These are phyloP conservation scores for Augiades crinisus DNA, from an alignment of 2,888 invertebrate species.

Conservation along the genomic window DNA sequence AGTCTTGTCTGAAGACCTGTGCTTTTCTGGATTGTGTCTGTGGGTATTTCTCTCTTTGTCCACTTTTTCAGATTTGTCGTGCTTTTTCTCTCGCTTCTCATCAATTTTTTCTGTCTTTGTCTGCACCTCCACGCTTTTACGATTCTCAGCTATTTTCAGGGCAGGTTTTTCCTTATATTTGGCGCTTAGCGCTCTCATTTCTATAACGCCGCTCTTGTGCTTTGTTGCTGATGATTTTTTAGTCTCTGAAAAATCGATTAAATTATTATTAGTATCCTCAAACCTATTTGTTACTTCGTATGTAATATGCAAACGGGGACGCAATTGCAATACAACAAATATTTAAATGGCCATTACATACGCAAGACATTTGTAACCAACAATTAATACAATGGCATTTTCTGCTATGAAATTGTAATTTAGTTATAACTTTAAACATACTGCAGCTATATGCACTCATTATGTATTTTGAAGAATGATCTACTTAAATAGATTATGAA, in stretches of 20 bases:
- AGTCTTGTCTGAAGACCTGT: conserved; percentile 30
- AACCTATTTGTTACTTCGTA: too few relatives aligned
- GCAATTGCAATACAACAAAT: too few relatives aligned
- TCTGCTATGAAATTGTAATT: too few relatives aligned
- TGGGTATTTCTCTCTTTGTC: conserved; percentile 36
- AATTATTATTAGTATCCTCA: neutral
- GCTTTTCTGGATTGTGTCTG: conserved; percentile 47
- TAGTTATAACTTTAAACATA: too few relatives aligned
- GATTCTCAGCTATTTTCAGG: conserved; percentile 52
- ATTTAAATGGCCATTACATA: too few relatives aligned
- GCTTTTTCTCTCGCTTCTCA: conserved; percentile 51
- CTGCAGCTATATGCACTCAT: too few relatives aligned
- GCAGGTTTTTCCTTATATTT: conserved; percentile 67
- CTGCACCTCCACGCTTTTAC: conserved; percentile 60
- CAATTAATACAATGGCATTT: neutral
- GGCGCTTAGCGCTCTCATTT: conserved; percentile 73
- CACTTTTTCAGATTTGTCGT: conserved; percentile 40
- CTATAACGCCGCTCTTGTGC: conserved; percentile 72
- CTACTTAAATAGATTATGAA: too few relatives aligned
- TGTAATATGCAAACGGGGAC: too few relatives aligned
- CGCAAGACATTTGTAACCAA: too few relatives aligned
- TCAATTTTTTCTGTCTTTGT: conserved; percentile 49
- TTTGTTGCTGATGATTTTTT: conserved; percentile 56
- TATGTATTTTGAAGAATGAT: too few relatives aligned
- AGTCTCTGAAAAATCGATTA: conserved; percentile 44